phyloP scores from a whole-genome alignment of 1,140 invertebrate species.

The Solenopsis fugax region DNA sequence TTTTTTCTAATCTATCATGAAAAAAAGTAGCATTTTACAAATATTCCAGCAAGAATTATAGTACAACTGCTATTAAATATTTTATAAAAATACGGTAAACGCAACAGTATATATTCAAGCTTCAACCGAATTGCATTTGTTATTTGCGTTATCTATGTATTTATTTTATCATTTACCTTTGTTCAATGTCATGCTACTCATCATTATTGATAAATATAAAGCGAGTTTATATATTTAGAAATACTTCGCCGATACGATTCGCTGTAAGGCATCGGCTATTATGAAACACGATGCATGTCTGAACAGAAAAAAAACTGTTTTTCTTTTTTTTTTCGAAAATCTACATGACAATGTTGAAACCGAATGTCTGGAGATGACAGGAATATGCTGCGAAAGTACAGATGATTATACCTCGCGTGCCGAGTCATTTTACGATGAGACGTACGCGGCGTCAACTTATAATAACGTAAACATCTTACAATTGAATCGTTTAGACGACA shows the following conservation, averaged over 20 bases:
- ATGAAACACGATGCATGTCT: neutral
- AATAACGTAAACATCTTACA: neutral
- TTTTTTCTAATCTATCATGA: neutral
- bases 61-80: neutral
- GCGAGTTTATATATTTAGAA: neutral
- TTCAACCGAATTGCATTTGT: neutral
- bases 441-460: neutral
- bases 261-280: neutral
- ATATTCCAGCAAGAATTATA: neutral
- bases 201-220: neutral
- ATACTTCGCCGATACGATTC: neutral
- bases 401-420: neutral
- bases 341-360: neutral
- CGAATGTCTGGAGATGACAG: neutral
- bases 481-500: neutral
- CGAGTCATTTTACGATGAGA: conserved; percentile 34
- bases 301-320: neutral
- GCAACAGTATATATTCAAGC: too few relatives aligned
- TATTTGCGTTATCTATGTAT: conserved; percentile 7
- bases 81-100: neutral
- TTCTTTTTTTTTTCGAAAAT: neutral
- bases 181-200: neutral
- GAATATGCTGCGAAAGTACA: conserved; percentile 20
- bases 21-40: neutral
- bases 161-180: conserved; percentile 25